Evolutionary conservation across 2,797 vertebrate genomes (phyloP).

Genomic region (Varecia variegata): DNA sequence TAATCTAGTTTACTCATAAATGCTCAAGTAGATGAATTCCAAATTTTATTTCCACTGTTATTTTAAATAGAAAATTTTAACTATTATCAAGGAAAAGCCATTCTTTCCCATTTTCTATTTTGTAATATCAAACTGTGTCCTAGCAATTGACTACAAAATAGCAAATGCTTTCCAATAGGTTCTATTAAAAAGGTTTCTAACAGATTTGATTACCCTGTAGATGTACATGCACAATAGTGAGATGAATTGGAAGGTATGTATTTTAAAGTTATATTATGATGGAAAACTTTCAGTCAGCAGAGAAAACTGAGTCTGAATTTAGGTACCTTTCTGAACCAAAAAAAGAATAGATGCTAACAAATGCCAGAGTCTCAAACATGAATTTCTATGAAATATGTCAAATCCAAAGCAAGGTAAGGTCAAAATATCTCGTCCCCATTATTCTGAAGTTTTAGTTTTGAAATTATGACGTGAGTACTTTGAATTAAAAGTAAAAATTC

Average conservation of each 20-base stretch:
- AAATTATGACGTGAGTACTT: background rate
- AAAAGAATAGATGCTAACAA: background rate
- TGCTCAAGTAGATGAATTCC: background rate
- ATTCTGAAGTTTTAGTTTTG: background rate
- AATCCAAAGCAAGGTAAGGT: background rate
- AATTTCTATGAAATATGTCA: background rate
- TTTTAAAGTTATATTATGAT: background rate
- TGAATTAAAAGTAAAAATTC: background rate
- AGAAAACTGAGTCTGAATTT: background rate
- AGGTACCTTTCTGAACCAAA: background rate
- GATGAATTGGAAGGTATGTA: background rate
- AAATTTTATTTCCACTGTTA: constrained; percentile 45
- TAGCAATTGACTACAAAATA: background rate
- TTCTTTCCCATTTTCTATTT: background rate
- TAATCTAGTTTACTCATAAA: background rate
- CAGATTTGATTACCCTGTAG: background rate
- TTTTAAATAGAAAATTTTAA: constrained; percentile 57
- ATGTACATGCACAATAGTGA: background rate
- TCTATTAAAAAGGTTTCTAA: background rate
- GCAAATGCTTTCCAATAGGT: background rate
- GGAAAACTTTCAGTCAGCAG: background rate
- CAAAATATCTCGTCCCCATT: background rate
- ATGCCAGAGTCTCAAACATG: background rate
- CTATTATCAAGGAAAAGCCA: background rate
- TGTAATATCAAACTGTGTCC: background rate